A percentile compares a stretch with the other conserved stretches of the same genome.
Evolutionary conservation across 2,888 invertebrate species (phyloP).

Genomic region (Mythimna lalbum): DNA sequence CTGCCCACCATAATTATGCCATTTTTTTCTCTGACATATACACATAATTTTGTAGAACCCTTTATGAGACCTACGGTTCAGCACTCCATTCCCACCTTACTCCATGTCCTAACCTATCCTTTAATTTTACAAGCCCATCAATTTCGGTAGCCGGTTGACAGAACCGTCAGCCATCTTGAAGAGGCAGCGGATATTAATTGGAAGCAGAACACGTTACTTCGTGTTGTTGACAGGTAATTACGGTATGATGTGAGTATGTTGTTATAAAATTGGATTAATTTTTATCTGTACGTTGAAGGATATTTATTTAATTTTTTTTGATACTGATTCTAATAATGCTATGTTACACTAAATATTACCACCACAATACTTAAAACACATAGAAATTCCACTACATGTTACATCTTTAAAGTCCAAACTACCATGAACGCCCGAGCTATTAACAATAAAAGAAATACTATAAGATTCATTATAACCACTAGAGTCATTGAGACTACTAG

Average conservation of each 20-base stretch:
- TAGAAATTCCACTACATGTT: no score
- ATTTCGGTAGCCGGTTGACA: conserved; percentile 55
- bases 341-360: no score
- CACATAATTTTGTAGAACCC: no score
- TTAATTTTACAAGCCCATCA: conserved; percentile 58
- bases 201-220: conserved; percentile 55
- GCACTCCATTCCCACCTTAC: conserved; percentile 13
- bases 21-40: no score
- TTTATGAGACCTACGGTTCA: not conserved
- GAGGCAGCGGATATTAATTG: conserved; percentile 55
- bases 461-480: no score
- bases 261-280: conserved; percentile 23
- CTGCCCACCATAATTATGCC: no score
- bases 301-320: not conserved
- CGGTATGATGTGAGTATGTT: not conserved
- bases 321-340: no score
- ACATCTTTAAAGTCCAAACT: no score
- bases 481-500: no score
- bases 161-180: conserved; percentile 39
- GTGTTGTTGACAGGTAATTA: conserved; percentile 56
- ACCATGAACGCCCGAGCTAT: no score
- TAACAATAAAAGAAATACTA: no score
- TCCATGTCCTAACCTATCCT: conserved; percentile 34
- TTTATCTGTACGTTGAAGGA: not conserved
- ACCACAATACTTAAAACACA: no score